Percentiles rank a stretch among this genome's conserved stretches.
Evolutionary conservation across 2,113 vertebrate species (phyloP).

Genomic region (Propithecus coquereli): DNA sequence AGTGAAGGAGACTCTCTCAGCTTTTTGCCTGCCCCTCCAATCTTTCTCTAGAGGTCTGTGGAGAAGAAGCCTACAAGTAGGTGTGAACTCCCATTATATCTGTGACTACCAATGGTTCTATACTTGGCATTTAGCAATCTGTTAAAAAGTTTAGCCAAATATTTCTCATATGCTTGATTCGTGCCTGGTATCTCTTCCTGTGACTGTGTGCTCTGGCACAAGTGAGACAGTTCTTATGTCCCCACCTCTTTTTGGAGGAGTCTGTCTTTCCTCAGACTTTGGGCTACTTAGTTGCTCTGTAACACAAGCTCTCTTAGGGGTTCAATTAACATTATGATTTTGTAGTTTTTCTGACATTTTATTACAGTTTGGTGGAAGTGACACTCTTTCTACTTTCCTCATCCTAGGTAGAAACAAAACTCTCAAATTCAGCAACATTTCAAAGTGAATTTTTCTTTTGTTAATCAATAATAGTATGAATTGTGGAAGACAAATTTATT

Average conservation of each 20-base stretch:
- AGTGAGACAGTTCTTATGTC: neutral
- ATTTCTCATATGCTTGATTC: neutral
- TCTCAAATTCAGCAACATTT: neutral
- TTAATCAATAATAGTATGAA: neutral
- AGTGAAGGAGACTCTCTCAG: neutral
- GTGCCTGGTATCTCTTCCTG: neutral
- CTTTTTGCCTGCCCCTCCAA: neutral
- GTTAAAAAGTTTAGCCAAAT: neutral
- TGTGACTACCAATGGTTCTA: neutral
- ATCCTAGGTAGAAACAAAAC: neutral
- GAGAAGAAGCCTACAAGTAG: neutral
- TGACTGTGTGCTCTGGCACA: neutral
- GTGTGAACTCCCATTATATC: neutral
- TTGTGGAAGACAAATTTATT: constrained; percentile 10
- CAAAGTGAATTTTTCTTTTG: neutral
- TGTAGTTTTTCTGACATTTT: neutral
- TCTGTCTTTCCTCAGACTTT: neutral
- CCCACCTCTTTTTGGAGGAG: neutral
- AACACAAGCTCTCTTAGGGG: neutral
- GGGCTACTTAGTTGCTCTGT: neutral
- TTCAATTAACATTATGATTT: neutral
- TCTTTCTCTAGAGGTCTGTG: neutral
- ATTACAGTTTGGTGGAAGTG: neutral
- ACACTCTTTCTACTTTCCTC: neutral
- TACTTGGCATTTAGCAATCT: neutral